Conservation (phyloP, 2,797 vertebrate species). For the Buceros bicornis region DNA sequence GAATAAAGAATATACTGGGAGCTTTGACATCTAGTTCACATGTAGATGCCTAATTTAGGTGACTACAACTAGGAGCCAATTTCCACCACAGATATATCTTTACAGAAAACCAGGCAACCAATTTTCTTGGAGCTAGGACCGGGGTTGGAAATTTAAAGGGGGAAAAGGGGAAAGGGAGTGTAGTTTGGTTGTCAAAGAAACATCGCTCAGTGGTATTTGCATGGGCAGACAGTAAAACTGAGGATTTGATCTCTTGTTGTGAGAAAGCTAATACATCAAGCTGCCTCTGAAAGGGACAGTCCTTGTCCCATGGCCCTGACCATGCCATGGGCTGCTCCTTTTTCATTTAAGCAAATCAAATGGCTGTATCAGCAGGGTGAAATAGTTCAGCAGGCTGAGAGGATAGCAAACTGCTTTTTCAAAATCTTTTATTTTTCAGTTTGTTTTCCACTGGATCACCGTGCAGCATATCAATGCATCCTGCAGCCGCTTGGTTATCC, state of each 20-base stretch:
- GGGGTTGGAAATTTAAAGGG: not conserved
- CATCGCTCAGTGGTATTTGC: not conserved
- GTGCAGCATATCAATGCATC: not conserved
- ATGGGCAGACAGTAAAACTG: not conserved
- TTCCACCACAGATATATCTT: not conserved
- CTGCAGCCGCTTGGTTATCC: not conserved
- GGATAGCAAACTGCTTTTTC: not conserved
- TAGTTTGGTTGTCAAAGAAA: not conserved
- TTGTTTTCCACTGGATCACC: not conserved
- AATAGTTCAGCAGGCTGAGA: not conserved
- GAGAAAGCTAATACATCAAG: not conserved
- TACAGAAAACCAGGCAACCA: not conserved
- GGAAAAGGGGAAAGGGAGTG: not conserved
- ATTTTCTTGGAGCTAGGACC: not conserved
- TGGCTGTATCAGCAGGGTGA: not conserved
- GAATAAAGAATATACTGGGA: not conserved
- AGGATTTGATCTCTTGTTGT: not conserved
- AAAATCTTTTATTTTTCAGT: not conserved
- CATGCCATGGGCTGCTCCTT: not conserved
- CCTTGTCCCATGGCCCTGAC: not conserved
- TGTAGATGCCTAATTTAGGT: not conserved
- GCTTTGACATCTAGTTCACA: not conserved
- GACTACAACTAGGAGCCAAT: not conserved
- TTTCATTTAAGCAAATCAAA: not conserved
- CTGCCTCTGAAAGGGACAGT: not conserved